Percentiles rank a stretch among this genome's conserved stretches.
Conservation (phyloP, 2,797 vertebrate species). For the Strix occidentalis region DNA sequence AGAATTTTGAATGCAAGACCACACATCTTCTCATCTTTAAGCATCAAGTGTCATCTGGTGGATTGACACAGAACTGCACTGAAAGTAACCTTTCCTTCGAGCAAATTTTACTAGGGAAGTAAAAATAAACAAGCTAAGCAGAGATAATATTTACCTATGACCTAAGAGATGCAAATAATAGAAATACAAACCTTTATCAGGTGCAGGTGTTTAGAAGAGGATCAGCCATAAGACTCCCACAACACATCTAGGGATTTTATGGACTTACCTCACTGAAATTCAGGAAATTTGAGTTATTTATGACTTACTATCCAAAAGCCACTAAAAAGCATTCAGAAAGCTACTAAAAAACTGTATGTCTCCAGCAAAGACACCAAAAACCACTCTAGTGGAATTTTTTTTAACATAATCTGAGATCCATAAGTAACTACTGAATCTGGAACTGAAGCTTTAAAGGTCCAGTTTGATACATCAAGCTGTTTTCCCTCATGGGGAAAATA, state of each 20-base stretch:
- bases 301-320: not conserved
- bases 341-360: not conserved
- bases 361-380: not conserved
- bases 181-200: not conserved
- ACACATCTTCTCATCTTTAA: slow-evolving; percentile 17
- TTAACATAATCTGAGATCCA: not conserved
- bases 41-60: slow-evolving; percentile 69
- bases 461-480: not conserved
- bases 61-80: slow-evolving; percentile 63
- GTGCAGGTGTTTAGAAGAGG: not conserved
- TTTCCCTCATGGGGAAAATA: not conserved
- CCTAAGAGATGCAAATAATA: not conserved
- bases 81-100: not conserved
- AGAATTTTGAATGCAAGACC: not conserved
- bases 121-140: not conserved
- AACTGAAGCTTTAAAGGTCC: not conserved
- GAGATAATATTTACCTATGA: not conserved
- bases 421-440: not conserved
- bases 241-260: not conserved
- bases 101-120: not conserved
- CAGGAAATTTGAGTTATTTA: not conserved
- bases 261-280: not conserved
- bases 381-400: not conserved
- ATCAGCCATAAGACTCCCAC: not conserved
- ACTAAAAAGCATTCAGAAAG: not conserved